phyloP scores from a whole-genome alignment of 2,888 invertebrate species.

The Trachelus stipa region DNA sequence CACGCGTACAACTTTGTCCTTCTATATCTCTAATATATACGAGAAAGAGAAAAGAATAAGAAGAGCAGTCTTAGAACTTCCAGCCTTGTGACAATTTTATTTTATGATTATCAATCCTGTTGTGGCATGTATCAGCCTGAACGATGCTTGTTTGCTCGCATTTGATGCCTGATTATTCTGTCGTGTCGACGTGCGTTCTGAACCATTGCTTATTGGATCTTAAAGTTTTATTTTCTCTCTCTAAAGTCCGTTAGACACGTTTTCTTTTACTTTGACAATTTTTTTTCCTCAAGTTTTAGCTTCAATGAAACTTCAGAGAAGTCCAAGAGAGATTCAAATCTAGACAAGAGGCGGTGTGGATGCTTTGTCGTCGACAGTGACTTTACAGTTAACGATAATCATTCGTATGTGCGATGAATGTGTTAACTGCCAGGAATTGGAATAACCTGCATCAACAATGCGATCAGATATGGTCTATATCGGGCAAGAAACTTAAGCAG shows the following conservation, averaged over 20 bases:
- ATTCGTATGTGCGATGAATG: too few relatives aligned
- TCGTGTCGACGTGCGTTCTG: not conserved
- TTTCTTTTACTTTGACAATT: not conserved
- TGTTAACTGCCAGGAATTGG: not conserved
- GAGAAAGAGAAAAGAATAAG: slow-evolving; percentile 34
- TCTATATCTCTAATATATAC: slow-evolving; percentile 44
- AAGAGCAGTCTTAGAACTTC: slow-evolving; percentile 63
- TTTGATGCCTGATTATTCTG: slow-evolving; percentile 37
- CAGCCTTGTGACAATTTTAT: slow-evolving; percentile 60
- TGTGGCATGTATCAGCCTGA: slow-evolving; percentile 44
- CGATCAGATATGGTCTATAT: slow-evolving; percentile 48
- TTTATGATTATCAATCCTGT: slow-evolving; percentile 27
- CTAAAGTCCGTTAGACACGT: too few relatives aligned
- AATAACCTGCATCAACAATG: slow-evolving; percentile 39
- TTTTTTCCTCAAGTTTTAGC: not conserved
- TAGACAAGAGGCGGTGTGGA: too few relatives aligned
- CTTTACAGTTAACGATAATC: too few relatives aligned
- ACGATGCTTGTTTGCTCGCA: slow-evolving; percentile 50
- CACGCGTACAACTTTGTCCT: slow-evolving; percentile 57
- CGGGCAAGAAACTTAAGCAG: slow-evolving; percentile 49
- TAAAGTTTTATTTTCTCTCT: too few relatives aligned
- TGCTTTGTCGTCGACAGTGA: too few relatives aligned
- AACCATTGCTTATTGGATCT: too few relatives aligned
- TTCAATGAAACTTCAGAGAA: not conserved
- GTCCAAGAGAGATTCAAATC: slow-evolving; percentile 4